phyloP scores from a whole-genome alignment of 2,888 invertebrate genomes.

The Ophonus ardosiacus region DNA sequence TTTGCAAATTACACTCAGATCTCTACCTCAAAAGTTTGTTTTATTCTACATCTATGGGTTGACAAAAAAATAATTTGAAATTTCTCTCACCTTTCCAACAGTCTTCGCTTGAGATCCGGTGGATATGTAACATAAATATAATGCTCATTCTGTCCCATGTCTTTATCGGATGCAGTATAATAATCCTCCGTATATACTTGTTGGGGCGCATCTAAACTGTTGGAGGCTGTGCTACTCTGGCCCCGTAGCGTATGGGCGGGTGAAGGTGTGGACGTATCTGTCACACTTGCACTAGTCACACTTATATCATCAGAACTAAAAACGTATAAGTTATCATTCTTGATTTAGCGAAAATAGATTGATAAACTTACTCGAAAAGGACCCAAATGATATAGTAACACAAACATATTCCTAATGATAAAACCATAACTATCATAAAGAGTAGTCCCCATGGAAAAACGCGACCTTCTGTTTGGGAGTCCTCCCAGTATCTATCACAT shows the following conservation, averaged over 20 bases:
- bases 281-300: constrained; percentile 82
- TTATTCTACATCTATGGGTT: too few species aligned
- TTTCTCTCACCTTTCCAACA: constrained; percentile 85
- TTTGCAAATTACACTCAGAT: too few species aligned
- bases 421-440: constrained; percentile 87
- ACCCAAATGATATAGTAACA: constrained; percentile 96
- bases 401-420: constrained; percentile 90
- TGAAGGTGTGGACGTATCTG: constrained; percentile 83
- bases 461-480: constrained; percentile 84
- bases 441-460: constrained; percentile 89
- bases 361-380: constrained; percentile 89
- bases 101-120: constrained; percentile 89
- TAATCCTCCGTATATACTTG: constrained; percentile 76
- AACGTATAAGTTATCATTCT: constrained; percentile 65
- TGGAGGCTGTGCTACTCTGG: constrained; percentile 66
- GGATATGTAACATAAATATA: constrained; percentile 94
- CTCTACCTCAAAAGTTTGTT: too few species aligned
- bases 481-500: constrained; percentile 95
- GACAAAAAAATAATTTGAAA: not conserved
- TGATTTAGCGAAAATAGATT: not conserved
- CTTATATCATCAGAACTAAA: constrained; percentile 84
- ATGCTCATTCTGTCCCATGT: constrained; percentile 83
- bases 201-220: constrained; percentile 70
- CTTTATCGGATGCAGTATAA: constrained; percentile 76
- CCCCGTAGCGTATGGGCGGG: constrained; percentile 79